These are phyloP conservation scores for Caprella mutica DNA, from an alignment of 2,888 invertebrate species.

Conservation along the genomic window DNA sequence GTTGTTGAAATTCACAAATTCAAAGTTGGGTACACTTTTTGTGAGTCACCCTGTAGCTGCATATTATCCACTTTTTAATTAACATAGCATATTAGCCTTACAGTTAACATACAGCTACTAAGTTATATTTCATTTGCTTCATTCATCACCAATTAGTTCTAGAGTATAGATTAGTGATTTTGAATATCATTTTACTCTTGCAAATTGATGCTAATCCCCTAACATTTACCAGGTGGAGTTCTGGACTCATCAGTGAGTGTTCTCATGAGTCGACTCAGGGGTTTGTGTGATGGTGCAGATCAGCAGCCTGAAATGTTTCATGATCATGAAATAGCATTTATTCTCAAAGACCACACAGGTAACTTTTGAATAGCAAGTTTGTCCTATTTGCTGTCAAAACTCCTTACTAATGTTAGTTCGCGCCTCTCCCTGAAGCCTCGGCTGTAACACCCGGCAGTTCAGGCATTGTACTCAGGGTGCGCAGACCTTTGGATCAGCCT, in stretches of 20 bases:
- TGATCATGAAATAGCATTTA: conserved; percentile 58
- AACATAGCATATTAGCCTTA: neutral
- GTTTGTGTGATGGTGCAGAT: conserved; percentile 44
- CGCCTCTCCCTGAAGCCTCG: too few species aligned
- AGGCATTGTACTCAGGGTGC: conserved; percentile 63
- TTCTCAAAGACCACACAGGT: conserved; percentile 27
- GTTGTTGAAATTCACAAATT: too few species aligned
- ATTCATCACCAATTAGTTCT: too few species aligned
- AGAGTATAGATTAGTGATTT: neutral
- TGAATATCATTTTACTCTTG: neutral
- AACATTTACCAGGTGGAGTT: conserved; percentile 44
- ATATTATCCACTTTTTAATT: too few species aligned
- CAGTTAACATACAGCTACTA: neutral
- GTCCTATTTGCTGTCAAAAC: too few species aligned
- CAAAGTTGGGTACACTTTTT: too few species aligned
- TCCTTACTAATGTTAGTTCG: too few species aligned
- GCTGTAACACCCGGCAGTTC: conserved; percentile 40
- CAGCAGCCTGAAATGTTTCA: conserved; percentile 67
- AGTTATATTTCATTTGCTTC: neutral
- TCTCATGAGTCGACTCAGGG: conserved; percentile 72
- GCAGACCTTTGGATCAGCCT: conserved; percentile 68
- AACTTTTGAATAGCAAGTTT: too few species aligned
- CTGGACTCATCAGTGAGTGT: conserved; percentile 83
- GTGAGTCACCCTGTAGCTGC: too few species aligned
- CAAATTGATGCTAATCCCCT: neutral